phyloP scores from a whole-genome alignment of 1,140 invertebrate species.

The Scylla paramamosain region DNA sequence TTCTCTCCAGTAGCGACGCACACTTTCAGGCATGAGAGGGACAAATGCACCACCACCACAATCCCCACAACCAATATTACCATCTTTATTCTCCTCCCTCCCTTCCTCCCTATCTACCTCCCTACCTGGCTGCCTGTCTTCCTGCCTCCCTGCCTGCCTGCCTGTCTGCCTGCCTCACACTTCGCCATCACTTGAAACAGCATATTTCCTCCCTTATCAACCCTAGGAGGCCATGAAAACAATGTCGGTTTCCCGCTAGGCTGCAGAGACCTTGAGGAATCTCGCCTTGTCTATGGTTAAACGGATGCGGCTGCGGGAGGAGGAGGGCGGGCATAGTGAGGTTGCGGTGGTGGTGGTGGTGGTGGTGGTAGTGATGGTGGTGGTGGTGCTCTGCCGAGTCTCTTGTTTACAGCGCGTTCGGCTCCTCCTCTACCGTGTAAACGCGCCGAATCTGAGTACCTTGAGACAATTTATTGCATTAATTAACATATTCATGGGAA shows the following conservation, averaged over 20 bases:
- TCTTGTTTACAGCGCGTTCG: conserved; percentile 72
- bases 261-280: too few species aligned
- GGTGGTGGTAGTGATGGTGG: not conserved
- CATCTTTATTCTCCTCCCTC: not conserved
- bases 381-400: conserved; percentile 38
- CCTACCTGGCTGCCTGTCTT: not conserved
- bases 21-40: too few species aligned
- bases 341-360: not conserved
- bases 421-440: conserved; percentile 72
- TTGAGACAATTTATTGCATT: conserved; percentile 75
- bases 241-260: too few species aligned
- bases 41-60: too few species aligned
- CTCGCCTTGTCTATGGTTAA: too few species aligned
- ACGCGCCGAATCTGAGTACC: conserved; percentile 69
- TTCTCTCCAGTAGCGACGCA: too few species aligned
- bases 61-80: not conserved
- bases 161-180: too few species aligned
- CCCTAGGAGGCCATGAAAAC: too few species aligned
- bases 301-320: too few species aligned
- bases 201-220: too few species aligned
- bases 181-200: too few species aligned
- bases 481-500: conserved; percentile 74
- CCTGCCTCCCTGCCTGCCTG: not conserved
- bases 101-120: not conserved
- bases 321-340: not conserved